Percentiles rank a stretch among this genome's conserved stretches.
Evolutionary conservation across 92 coral and sea anemone species (phyloP).

Genomic region (Virgularia gustaviana): DNA sequence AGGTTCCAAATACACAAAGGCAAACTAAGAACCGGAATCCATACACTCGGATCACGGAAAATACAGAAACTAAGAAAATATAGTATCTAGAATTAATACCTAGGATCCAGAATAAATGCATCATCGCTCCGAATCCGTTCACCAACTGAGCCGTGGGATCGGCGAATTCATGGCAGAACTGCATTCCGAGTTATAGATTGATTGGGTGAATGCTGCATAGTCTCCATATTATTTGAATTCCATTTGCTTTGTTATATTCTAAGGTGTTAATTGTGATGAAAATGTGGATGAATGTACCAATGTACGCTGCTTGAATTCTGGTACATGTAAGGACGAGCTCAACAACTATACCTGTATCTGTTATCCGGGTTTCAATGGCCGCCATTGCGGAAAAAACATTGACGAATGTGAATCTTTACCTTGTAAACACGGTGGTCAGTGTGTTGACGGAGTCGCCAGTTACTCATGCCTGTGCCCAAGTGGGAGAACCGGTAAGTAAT

Average conservation of each 20-base stretch:
- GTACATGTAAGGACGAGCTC: slow-evolving; percentile 62
- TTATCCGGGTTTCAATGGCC: slow-evolving; percentile 56
- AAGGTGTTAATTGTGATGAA: slow-evolving; percentile 64
- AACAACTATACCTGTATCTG: slow-evolving; percentile 63
- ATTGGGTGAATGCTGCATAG: too few species aligned
- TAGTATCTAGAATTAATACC: too few species aligned
- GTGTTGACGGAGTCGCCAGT: slow-evolving; percentile 6
- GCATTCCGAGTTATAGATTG: too few species aligned
- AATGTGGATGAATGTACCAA: slow-evolving; percentile 75
- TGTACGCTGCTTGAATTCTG: slow-evolving; percentile 59
- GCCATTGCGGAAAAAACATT: slow-evolving; percentile 58
- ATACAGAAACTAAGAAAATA: too few species aligned
- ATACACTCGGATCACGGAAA: too few species aligned
- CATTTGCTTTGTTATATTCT: slow-evolving; percentile 52
- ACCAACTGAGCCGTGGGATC: too few species aligned
- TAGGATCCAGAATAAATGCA: too few species aligned
- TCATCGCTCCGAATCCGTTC: too few species aligned
- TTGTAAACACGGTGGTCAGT: slow-evolving; percentile 7
- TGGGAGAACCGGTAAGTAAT: slow-evolving; percentile 22
- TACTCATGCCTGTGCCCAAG: slow-evolving; percentile 11
- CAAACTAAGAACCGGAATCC: too few species aligned
- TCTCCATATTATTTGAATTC: too few species aligned
- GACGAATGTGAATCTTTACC: slow-evolving; percentile 51
- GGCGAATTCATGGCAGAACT: too few species aligned
- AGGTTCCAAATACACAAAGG: too few species aligned